A percentile compares a stretch with the other conserved stretches of the same genome.
phyloP scores from a whole-genome alignment of 2,888 invertebrate genomes.

The Elegia similella region DNA sequence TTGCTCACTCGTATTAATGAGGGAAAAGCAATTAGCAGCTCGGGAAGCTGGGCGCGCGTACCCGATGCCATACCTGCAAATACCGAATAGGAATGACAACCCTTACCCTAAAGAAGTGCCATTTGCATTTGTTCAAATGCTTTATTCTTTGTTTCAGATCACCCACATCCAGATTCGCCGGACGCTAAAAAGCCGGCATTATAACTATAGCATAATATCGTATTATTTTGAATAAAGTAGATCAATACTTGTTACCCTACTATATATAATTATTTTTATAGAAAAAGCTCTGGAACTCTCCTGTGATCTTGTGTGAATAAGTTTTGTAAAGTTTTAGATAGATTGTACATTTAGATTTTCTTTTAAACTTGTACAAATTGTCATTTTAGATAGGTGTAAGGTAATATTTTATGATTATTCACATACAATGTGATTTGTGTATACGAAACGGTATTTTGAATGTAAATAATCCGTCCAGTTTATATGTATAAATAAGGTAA shows the following conservation, averaged over 20 bases:
- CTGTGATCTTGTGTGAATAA: constrained; percentile 76
- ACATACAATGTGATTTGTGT: constrained; percentile 46
- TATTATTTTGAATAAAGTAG: constrained; percentile 42
- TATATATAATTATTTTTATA: constrained; percentile 44
- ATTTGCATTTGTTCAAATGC: not conserved
- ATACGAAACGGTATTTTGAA: constrained; percentile 30
- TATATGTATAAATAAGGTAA: not conserved
- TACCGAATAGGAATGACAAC: no score
- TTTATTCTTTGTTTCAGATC: constrained; percentile 61
- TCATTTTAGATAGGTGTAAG: constrained; percentile 20
- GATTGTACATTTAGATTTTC: constrained; percentile 31
- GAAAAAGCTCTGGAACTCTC: constrained; percentile 77
- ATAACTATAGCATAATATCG: constrained; percentile 58
- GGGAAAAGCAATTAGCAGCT: no score
- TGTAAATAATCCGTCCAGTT: constrained; percentile 28
- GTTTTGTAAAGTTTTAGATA: constrained; percentile 52
- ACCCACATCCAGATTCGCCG: constrained; percentile 74
- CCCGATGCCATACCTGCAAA: no score
- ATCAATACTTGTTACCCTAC: constrained; percentile 67
- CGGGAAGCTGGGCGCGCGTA: no score
- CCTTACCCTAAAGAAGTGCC: no score
- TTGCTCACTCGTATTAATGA: no score
- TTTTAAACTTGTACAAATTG: constrained; percentile 38
- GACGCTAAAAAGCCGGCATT: constrained; percentile 78
- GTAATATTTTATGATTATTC: constrained; percentile 26